Evolutionary conservation across 1,140 invertebrate species (phyloP), one percentile per base, ranked within the genome.

Genomic region (Ylistrum balloti): DNA sequence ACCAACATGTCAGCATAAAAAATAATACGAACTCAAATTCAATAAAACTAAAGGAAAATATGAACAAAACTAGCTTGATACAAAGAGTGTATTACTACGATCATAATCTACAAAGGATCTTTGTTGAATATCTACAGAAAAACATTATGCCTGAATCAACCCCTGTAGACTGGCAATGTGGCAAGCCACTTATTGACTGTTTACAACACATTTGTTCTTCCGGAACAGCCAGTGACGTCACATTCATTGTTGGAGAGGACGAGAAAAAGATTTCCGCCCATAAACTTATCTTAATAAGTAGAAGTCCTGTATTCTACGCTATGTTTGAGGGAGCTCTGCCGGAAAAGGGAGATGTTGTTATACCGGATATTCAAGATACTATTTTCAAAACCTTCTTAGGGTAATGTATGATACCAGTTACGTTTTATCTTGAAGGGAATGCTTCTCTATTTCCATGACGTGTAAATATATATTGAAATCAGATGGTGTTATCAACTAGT

Each of bases 321-420:
- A 89, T 89, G 88, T 86, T 89, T 22, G 88, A 89, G 20, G 88
- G 88, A n/a, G 74, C 88, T 17, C 34, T 89, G 74, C 33, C 88
- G n/a, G 88, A 89, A 22, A 89, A 86, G 33, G 88, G 88, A 34
- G 35, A 38, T 9, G n/a, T 89, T 28, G 11, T 5, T n/a, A 35
- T 89, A 0, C 10, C 34, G 32, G 88, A 89, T 89, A 86, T 89
- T 3, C 33, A 33, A 33, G 13, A 15, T 9, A 34, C 86, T 7
- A 34, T 11, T 10, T 89, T 89, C 20, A 28, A 15, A n/a, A 13
- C 17, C 0, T 74, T 89, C 35, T 34, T 89, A 15, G 35, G 33
- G 88, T 89, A n/a, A n/a, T n/a, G n/a, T n/a, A n/a, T n/a, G n/a
- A n/a, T n/a, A n/a, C n/a, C n/a, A n/a, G n/a, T n/a, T n/a, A n/a